Base-by-base conservation (phyloP, 2,888 invertebrate species). In the Dynastes tityus region DNA sequence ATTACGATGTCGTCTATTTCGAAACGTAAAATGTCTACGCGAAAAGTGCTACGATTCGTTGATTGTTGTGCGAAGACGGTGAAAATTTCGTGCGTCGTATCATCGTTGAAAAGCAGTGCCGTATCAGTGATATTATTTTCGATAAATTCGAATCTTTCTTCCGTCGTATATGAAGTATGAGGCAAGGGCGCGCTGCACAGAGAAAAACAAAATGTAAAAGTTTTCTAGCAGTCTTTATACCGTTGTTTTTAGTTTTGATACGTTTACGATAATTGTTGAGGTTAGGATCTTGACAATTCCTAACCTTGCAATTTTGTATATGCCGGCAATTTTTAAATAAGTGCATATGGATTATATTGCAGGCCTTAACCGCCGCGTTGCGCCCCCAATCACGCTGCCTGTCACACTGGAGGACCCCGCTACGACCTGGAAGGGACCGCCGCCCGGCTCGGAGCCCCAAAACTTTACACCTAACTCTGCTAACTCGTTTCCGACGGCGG, bases 311-410 rank as follows among this genome's bases (percentile, higher is more conserved):
- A 83, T 82, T 82, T 29, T 58, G 11, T 81, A 78, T 71, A 74
- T 67, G 79, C 79, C 78, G 77, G 73, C 75, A 51, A 73, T 76
- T 70, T 63, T 40, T 45, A 61, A 61, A 53, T 40, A 32, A 22
- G 55, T 74, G 55, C 55, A 74, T 22, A 74, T 74, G 73, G 73
- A 74, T 74, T 74, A 74, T 74, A 74, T 89, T 89, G 65, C 90
- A 95, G 95, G 95, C 92, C 95, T 95, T 93, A 95, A 95, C 92
- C 94, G 96, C 91, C 94, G 95, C 90, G 94, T 90, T 88, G 90
- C 90, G 87, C 91, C 91, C 87, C 90, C 92, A 89, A 91, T 92
- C 90, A 91, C 91, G 90, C 90, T 92, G 90, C 92, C 93, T 88
- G 92, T 93, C 90, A 93, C 93, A 89, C 93, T 94, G 92, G 94